These are phyloP conservation scores for Molanna angustata DNA, from an alignment of 2,888 invertebrate species.

Conservation along the genomic window DNA sequence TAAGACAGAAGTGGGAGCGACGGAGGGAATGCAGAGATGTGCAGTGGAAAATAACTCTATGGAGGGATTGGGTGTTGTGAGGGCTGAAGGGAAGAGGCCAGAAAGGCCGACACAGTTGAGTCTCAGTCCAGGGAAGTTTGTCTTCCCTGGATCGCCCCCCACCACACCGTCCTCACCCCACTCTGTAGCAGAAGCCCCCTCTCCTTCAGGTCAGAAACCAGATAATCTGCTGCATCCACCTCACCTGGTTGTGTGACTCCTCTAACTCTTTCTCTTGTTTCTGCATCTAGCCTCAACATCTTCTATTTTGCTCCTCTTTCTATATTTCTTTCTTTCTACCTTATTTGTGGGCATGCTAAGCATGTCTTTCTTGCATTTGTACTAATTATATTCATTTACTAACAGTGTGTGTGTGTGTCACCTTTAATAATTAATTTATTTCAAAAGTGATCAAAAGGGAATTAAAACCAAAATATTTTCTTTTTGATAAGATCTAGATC, in stretches of 20 bases:
- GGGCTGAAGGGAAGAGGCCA: constrained; percentile 33
- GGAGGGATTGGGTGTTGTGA: constrained; percentile 16
- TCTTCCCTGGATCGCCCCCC: constrained; percentile 38
- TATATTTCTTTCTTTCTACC: not conserved
- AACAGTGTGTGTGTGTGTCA: too few relatives aligned
- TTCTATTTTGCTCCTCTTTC: constrained; percentile 1
- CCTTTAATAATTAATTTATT: too few relatives aligned
- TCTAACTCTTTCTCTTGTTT: constrained; percentile 4
- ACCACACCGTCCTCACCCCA: constrained; percentile 45
- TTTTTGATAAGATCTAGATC: too few relatives aligned
- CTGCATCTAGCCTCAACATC: not conserved
- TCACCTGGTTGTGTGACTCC: constrained; percentile 11
- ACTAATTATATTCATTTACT: too few relatives aligned
- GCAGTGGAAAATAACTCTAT: constrained; percentile 6
- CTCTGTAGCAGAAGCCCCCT: constrained; percentile 56
- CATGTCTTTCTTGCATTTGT: too few relatives aligned
- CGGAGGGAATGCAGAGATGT: constrained; percentile 6
- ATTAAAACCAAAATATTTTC: too few relatives aligned
- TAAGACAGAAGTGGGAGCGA: not conserved
- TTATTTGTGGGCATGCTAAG: not conserved
- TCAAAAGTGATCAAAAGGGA: too few relatives aligned
- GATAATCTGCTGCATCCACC: constrained; percentile 5
- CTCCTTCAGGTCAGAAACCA: constrained; percentile 33
- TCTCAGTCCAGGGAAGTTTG: constrained; percentile 41
- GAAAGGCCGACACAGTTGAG: constrained; percentile 51